Evolutionary conservation across 92 coral and sea anemone species (phyloP).

Genomic region (Chrysogorgia sp.): DNA sequence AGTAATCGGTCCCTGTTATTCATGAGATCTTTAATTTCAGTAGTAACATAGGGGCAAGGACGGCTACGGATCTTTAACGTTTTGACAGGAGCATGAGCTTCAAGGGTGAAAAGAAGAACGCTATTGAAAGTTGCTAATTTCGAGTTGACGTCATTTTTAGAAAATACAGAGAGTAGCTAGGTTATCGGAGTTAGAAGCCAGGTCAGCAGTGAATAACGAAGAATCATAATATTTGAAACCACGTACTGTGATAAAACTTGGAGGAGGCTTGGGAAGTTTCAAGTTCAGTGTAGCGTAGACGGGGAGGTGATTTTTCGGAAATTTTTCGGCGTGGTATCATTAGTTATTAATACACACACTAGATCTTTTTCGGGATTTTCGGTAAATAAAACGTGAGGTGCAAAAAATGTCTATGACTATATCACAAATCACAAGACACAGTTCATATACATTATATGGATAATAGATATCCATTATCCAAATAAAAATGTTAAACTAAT

Average conservation of each 20-base stretch:
- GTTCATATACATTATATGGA: too few relatives aligned
- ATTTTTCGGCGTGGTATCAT: too few relatives aligned
- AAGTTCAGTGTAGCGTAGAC: constrained; percentile 43
- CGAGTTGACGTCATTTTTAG: constrained; percentile 30
- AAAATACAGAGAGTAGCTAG: constrained; percentile 30
- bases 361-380: too few relatives aligned
- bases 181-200: constrained; percentile 23
- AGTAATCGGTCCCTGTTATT: constrained; percentile 21
- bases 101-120: constrained; percentile 29
- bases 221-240: constrained; percentile 42
- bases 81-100: constrained; percentile 38
- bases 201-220: constrained; percentile 33
- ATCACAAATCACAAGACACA: too few relatives aligned
- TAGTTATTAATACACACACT: too few relatives aligned
- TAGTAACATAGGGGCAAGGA: constrained; percentile 49
- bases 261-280: constrained; percentile 49
- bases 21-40: constrained; percentile 52
- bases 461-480: too few relatives aligned
- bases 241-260: constrained; percentile 30
- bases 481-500: too few relatives aligned
- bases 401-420: too few relatives aligned
- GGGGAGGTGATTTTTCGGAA: constrained; percentile 37
- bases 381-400: too few relatives aligned
- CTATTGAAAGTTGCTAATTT: constrained; percentile 33
- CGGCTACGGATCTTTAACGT: constrained; percentile 40